Evolutionary conservation across 1,140 invertebrate species (phyloP).

Genomic region (Papilio glaucus): DNA sequence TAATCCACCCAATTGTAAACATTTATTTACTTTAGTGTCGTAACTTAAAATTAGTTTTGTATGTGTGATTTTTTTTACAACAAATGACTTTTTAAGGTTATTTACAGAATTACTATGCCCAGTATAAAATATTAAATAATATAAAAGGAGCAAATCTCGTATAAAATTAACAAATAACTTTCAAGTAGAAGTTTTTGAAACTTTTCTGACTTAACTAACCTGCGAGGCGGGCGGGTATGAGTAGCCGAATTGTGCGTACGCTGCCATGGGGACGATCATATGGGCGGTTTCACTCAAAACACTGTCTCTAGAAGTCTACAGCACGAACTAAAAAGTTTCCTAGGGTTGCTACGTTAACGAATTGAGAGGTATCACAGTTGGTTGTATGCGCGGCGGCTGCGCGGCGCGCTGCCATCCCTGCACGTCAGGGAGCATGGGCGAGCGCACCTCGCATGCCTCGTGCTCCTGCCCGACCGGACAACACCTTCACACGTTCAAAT

Average conservation of each 20-base stretch:
- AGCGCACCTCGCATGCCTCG: constrained; percentile 64
- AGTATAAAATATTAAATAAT: not conserved
- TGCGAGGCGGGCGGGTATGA: constrained; percentile 91
- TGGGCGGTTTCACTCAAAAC: constrained; percentile 78
- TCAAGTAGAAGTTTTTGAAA: not conserved
- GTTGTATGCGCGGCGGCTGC: constrained; percentile 68
- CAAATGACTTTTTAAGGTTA: not conserved
- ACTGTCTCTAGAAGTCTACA: constrained; percentile 79
- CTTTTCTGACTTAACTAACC: constrained; percentile 77
- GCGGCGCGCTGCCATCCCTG: constrained; percentile 73
- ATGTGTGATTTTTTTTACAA: not conserved
- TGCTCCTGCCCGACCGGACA: constrained; percentile 52
- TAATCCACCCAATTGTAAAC: not conserved
- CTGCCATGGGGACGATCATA: constrained; percentile 88
- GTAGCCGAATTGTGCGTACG: constrained; percentile 93
- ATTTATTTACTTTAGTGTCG: not conserved
- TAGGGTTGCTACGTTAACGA: constrained; percentile 58
- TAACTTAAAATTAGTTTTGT: not conserved
- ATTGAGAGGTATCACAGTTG: constrained; percentile 77
- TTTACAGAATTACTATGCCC: not conserved
- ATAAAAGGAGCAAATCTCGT: not conserved
- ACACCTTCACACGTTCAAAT: constrained; percentile 62
- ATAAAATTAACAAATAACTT: not conserved
- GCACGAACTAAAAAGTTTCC: constrained; percentile 65
- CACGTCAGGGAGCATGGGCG: constrained; percentile 63